Evolutionary conservation across 1,140 invertebrate genomes (phyloP), one percentile per base, ranked within the genome.

Genomic region (Heterodera schachtii): DNA sequence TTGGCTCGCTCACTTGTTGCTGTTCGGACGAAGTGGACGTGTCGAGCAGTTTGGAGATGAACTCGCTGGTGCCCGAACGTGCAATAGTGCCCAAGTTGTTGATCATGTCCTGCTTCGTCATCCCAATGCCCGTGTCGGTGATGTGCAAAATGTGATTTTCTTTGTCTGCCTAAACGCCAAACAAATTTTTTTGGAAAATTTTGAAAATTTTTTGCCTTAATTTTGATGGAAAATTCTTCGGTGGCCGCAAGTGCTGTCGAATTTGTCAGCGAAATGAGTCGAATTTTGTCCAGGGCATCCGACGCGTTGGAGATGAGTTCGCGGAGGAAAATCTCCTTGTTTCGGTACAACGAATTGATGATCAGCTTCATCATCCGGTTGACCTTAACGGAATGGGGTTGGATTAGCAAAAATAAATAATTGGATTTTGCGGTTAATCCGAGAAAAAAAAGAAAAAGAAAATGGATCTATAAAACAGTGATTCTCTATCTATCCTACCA

Each of bases 281-380:
- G 88, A 57, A 92, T 96, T 90, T 98, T 98, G 91, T 98, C 96
- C 44, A 98, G 91, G 43, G 96, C 96, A 92, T 97, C 95, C 0
- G 95, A 96, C 8, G 95, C 95, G 91, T 99, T 98, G 0, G 96
- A 98, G 85, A 98, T 98, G 88, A 98, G 92, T 91, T 99, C 97
- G 88, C 97, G 93, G 43, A 99, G 92, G 93, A 97, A 98, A 85
- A 99, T 98, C 93, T 99, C 97, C 91, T 99, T 98, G 90, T 98
- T 98, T 84, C 95, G 93, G 90, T 98, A 98, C 0, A 98, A 92
- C 0, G 96, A 98, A 91, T 98, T 98, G 88, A 98, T 98, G 90
- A 98, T 98, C 31, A 98, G 93, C 91, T 98, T 98, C 97, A 98
- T 98, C 96, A 98, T 98, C 49, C 97, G 94, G 92, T 97, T 97